Conservation (phyloP, 1,140 invertebrate species). For the Drosophila cardini region DNA sequence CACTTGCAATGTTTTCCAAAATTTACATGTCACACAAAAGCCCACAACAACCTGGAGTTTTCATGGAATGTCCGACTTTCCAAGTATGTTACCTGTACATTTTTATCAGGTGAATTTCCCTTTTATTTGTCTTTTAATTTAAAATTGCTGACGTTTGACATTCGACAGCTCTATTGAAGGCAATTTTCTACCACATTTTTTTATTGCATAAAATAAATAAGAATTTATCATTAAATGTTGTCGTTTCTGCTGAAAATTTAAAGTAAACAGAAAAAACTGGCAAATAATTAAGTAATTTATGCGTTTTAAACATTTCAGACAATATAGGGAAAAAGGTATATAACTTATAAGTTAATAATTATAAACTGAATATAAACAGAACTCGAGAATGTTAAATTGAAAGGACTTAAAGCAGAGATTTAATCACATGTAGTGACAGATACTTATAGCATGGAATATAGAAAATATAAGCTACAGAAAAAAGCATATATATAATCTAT, state of each 20-base stretch:
- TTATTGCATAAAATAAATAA: conserved; percentile 3
- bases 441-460: too few relatives aligned
- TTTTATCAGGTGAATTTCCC: conserved; percentile 6
- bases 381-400: too few relatives aligned
- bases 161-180: conserved; percentile 10
- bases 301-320: too few relatives aligned
- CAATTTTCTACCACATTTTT: not conserved
- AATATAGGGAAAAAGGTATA: too few relatives aligned
- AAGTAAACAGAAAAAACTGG: not conserved
- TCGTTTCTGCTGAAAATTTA: not conserved
- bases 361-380: too few relatives aligned
- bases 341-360: too few relatives aligned
- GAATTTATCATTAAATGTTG: not conserved
- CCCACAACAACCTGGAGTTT: conserved; percentile 14
- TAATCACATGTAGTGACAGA: too few relatives aligned
- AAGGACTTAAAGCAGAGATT: too few relatives aligned
- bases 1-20: conserved; percentile 52
- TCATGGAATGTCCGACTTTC: conserved; percentile 47
- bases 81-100: conserved; percentile 19
- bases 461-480: too few relatives aligned
- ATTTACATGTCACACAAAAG: conserved; percentile 50
- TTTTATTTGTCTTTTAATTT: conserved; percentile 10
- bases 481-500: too few relatives aligned
- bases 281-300: not conserved
- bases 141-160: conserved; percentile 21